Conservation (phyloP, 2,113 vertebrate genomes). For the Pseudorhombus dupliciocellatus region DNA sequence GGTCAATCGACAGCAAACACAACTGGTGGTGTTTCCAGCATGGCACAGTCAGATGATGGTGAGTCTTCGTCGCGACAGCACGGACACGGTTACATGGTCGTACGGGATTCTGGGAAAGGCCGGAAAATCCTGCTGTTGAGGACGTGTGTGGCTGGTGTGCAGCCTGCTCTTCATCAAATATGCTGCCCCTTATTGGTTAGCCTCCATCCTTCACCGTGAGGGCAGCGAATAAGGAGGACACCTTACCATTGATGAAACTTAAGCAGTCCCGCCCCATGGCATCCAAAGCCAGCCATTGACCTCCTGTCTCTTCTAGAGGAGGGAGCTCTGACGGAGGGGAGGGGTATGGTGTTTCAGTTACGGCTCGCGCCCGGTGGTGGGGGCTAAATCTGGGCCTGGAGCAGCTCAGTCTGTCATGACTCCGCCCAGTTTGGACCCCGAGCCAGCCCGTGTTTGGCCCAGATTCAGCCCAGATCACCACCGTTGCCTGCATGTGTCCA, state of each 20-base stretch:
- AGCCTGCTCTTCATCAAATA: conserved; percentile 40
- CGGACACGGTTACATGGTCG: conserved; percentile 60
- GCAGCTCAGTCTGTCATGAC: conserved; percentile 52
- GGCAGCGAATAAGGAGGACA: conserved; percentile 60
- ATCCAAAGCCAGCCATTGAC: conserved; percentile 76
- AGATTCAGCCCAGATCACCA: conserved; percentile 71
- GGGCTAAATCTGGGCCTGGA: conserved; percentile 73
- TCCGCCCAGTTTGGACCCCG: conserved; percentile 27
- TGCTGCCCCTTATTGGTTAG: conserved; percentile 38
- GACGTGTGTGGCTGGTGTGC: conserved; percentile 11
- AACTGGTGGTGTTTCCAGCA: not conserved
- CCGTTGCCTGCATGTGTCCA: conserved; percentile 69
- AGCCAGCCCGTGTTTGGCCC: conserved; percentile 39
- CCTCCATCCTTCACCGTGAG: conserved; percentile 50
- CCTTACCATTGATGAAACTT: conserved; percentile 82
- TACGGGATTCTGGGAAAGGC: conserved; percentile 75
- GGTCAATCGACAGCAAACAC: conserved; percentile 33
- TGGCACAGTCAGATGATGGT: conserved; percentile 37
- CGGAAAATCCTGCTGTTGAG: conserved; percentile 36
- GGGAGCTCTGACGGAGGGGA: conserved; percentile 72
- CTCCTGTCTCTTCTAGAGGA: conserved; percentile 77
- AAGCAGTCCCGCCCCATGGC: conserved; percentile 67
- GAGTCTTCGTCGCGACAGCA: conserved; percentile 39
- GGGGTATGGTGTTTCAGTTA: conserved; percentile 77
- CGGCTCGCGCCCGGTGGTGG: conserved; percentile 52